phyloP scores from a whole-genome alignment of 2,888 invertebrate species.

The Therioaphis trifolii region DNA sequence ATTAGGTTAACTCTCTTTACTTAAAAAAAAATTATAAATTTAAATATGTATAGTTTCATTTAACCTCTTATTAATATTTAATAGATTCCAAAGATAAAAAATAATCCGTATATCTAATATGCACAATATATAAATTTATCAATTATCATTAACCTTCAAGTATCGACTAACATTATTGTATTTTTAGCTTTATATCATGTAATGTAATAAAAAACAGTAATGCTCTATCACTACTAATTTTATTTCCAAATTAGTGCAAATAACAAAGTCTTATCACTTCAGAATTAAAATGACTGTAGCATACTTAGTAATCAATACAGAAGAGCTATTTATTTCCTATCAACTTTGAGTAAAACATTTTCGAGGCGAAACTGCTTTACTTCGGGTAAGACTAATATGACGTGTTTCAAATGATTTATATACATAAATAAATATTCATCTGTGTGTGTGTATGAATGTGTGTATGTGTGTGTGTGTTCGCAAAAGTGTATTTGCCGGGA shows the following conservation, averaged over 20 bases:
- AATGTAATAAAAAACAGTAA: too few species aligned
- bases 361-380: constrained; percentile 12
- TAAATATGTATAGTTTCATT: neutral
- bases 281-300: too few species aligned
- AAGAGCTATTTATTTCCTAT: too few species aligned
- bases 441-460: too few species aligned
- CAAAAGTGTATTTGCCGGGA: neutral
- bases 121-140: neutral
- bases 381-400: neutral
- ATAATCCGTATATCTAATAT: neutral
- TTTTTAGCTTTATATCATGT: too few species aligned
- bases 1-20: neutral
- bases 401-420: neutral
- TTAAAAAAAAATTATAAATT: neutral
- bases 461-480: neutral
- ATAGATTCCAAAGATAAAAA: neutral
- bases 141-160: too few species aligned
- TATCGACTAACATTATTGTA: too few species aligned
- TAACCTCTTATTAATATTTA: neutral
- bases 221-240: too few species aligned
- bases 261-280: too few species aligned
- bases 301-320: too few species aligned
- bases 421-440: too few species aligned
- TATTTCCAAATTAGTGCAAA: too few species aligned
- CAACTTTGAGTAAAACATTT: neutral